Evolutionary conservation across 1,140 invertebrate genomes (phyloP).

Genomic region (Pissodes strobi): DNA sequence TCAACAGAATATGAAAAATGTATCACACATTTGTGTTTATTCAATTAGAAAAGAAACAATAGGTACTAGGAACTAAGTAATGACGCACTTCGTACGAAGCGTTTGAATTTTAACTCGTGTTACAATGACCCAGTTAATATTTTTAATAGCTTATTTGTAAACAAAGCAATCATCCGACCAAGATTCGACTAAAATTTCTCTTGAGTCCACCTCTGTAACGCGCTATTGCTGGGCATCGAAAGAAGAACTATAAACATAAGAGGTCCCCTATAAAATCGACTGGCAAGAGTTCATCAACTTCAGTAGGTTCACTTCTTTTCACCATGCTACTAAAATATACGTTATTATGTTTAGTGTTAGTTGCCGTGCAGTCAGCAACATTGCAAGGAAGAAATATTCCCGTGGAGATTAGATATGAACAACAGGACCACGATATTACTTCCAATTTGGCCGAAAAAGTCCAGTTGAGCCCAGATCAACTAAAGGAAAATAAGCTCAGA

Average conservation of each 20-base stretch:
- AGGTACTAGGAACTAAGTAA: no score
- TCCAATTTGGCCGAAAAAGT: slow-evolving; percentile 34
- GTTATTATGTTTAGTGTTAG: slow-evolving; percentile 23
- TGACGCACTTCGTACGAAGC: neutral
- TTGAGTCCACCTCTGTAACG: slow-evolving; percentile 21
- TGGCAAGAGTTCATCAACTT: slow-evolving; percentile 44
- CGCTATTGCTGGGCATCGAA: slow-evolving; percentile 19
- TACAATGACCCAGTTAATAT: neutral
- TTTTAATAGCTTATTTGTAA: no score
- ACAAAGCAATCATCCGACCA: no score
- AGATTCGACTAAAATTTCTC: slow-evolving; percentile 23
- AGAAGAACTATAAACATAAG: slow-evolving; percentile 34
- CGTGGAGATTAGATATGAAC: slow-evolving; percentile 50
- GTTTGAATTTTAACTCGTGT: neutral
- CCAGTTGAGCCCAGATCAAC: slow-evolving; percentile 16
- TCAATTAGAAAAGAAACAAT: no score
- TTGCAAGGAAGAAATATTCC: slow-evolving; percentile 45
- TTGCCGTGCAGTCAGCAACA: slow-evolving; percentile 18
- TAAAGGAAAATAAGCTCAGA: slow-evolving; percentile 20
- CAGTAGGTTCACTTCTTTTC: slow-evolving; percentile 36
- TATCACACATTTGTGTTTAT: no score
- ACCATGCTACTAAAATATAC: slow-evolving; percentile 32
- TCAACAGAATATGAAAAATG: no score
- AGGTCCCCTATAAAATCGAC: slow-evolving; percentile 43
- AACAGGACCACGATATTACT: slow-evolving; percentile 34